Percentiles rank a stretch among this genome's conserved stretches.
Conservation (phyloP, 2,113 vertebrate species). For the Pipra filicauda region DNA sequence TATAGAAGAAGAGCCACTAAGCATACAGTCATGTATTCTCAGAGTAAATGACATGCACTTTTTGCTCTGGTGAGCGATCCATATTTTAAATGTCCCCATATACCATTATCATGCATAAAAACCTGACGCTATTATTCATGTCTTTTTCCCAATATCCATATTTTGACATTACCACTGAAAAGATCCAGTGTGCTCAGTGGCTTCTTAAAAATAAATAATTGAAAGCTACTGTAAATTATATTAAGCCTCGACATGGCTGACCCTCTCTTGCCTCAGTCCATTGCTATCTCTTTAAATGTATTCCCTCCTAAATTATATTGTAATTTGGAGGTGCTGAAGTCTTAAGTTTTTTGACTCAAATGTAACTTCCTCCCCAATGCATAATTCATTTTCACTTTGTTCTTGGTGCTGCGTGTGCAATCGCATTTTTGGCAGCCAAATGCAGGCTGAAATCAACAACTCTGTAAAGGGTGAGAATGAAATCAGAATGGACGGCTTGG, state of each 20-base stretch:
- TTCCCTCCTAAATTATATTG: conserved; percentile 80
- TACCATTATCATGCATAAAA: conserved; percentile 72
- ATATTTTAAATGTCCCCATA: conserved; percentile 63
- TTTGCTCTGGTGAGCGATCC: conserved; percentile 35
- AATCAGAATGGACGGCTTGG: conserved; percentile 80
- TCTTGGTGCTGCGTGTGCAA: conserved; percentile 73
- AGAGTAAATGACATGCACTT: conserved; percentile 6
- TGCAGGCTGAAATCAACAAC: conserved; percentile 79
- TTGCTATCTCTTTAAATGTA: conserved; percentile 78
- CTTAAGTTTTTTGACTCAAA: conserved; percentile 79
- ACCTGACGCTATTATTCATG: conserved; percentile 77
- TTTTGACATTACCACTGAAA: conserved; percentile 77
- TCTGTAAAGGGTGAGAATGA: conserved; percentile 76
- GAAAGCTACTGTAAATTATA: conserved; percentile 74
- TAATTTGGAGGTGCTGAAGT: conserved; percentile 81
- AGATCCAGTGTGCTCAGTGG: conserved; percentile 72
- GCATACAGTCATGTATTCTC: neutral
- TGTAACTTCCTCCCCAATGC: conserved; percentile 74
- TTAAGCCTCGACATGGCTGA: conserved; percentile 65
- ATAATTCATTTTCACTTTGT: conserved; percentile 84
- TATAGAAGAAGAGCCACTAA: neutral
- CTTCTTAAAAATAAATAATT: conserved; percentile 82
- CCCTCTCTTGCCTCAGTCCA: conserved; percentile 66
- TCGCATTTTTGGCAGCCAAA: conserved; percentile 80
- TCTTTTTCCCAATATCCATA: conserved; percentile 75